These are phyloP conservation scores for Penaeus monodon DNA, from an alignment of 2,888 invertebrate genomes.

Conservation along the genomic window DNA sequence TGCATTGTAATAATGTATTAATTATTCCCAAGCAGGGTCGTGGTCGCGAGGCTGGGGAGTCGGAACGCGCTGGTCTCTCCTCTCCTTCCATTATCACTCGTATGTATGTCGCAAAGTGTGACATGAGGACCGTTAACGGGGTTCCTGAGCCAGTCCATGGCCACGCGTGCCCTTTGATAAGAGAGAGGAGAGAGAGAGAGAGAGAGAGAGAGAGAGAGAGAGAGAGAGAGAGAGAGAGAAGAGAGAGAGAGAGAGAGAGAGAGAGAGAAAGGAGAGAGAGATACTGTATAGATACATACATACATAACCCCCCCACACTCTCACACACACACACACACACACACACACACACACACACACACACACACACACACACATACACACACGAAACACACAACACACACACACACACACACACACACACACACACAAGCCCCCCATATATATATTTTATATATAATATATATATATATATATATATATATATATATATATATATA, in stretches of 20 bases:
- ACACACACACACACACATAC: background rate
- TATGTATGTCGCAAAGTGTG: too few relatives aligned
- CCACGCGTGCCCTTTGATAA: background rate
- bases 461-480: conserved; percentile 4
- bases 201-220: background rate
- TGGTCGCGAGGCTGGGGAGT: too few relatives aligned
- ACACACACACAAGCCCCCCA: background rate
- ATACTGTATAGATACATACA: background rate
- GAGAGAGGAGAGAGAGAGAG: background rate
- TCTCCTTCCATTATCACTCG: too few relatives aligned
- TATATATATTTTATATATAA: conserved; percentile 13
- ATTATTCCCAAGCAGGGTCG: too few relatives aligned
- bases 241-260: background rate
- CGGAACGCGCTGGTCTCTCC: too few relatives aligned
- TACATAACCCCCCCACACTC: background rate
- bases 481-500: background rate
- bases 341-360: background rate
- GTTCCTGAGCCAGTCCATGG: too few relatives aligned
- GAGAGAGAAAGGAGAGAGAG: too few relatives aligned
- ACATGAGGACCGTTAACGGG: too few relatives aligned
- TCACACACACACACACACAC: background rate
- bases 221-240: background rate
- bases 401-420: background rate
- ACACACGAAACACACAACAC: too few relatives aligned
- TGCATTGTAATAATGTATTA: too few relatives aligned